Evolutionary conservation across 2,888 invertebrate genomes (phyloP).

Genomic region (Empis stercorea): DNA sequence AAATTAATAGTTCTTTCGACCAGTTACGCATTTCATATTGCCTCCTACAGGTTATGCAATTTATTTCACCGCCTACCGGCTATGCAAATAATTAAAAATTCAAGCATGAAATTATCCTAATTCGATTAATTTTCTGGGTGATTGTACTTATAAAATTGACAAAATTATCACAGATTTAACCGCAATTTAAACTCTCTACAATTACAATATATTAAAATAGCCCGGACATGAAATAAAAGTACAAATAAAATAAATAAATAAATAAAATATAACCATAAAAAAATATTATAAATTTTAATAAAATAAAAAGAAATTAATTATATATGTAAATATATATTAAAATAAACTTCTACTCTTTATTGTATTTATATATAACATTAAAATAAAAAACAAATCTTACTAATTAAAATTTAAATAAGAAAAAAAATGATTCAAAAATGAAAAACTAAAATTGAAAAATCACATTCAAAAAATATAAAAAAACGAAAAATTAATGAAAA

Average conservation of each 20-base stretch:
- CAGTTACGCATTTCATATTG: too few relatives aligned
- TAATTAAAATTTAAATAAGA: neutral
- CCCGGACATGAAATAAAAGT: neutral
- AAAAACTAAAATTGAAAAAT: slow-evolving; percentile 13
- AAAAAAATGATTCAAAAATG: neutral
- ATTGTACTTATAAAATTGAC: too few relatives aligned
- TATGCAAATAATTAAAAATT: too few relatives aligned
- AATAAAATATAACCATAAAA: neutral
- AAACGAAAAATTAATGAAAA: neutral
- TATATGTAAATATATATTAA: neutral
- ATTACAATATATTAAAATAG: neutral
- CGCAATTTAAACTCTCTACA: neutral
- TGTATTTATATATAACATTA: neutral
- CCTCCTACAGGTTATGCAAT: too few relatives aligned
- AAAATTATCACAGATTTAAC: neutral
- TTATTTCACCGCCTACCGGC: too few relatives aligned
- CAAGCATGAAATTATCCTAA: too few relatives aligned
- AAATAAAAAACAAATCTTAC: too few relatives aligned
- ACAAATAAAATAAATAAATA: neutral
- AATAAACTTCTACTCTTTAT: neutral
- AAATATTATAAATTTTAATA: neutral
- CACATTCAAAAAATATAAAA: slow-evolving; percentile 9
- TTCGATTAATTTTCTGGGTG: too few relatives aligned
- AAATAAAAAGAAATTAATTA: neutral
- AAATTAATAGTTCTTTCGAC: too few relatives aligned